phyloP scores from a whole-genome alignment of 2,888 invertebrate genomes.

The Leptopterna dolabrata region DNA sequence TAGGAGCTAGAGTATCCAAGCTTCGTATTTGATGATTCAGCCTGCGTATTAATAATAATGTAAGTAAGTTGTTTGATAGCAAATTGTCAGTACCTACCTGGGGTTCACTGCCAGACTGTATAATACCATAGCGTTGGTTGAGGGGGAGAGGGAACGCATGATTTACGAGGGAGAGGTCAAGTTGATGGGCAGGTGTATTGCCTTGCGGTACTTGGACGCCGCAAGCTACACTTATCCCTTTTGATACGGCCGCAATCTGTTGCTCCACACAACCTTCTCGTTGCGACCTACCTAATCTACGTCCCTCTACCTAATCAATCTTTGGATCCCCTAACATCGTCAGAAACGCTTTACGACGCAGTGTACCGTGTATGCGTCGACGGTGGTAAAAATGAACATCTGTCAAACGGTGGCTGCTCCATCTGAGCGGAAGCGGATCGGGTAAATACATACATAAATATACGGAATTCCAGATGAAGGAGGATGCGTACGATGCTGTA shows the following conservation, averaged over 20 bases:
- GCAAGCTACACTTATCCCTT: neutral
- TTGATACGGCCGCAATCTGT: neutral
- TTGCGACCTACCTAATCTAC: neutral
- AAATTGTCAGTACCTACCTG: no score
- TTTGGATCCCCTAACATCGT: neutral
- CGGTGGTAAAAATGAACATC: neutral
- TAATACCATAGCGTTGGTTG: no score
- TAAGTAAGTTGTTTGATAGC: no score
- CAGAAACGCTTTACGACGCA: neutral
- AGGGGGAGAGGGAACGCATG: neutral
- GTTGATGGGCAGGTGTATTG: neutral
- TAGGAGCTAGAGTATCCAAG: no score
- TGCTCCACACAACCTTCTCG: neutral
- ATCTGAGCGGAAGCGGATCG: neutral
- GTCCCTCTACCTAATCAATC: neutral
- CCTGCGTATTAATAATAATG: no score
- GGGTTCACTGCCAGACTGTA: no score
- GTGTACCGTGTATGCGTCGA: neutral
- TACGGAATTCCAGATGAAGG: neutral
- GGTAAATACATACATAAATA: no score
- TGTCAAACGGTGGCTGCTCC: neutral
- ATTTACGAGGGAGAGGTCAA: neutral
- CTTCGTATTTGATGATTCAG: no score
- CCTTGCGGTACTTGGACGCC: neutral
- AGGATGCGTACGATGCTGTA: neutral